Conservation (phyloP, 2,888 invertebrate genomes). For the Drosophila kuntzei region DNA sequence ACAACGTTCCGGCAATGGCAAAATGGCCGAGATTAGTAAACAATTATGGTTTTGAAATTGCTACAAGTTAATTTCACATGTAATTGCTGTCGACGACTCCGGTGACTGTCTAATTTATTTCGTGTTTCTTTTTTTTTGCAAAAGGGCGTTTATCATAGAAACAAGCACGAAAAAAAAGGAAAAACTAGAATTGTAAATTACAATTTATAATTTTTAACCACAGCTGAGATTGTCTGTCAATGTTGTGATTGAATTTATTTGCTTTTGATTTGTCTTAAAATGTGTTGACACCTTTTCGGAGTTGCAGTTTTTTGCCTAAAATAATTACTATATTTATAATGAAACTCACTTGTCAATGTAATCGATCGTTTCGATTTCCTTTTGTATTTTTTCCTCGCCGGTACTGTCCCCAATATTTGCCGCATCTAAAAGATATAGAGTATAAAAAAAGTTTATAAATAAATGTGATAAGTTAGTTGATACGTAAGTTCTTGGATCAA, state of each 20-base stretch:
- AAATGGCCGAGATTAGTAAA: slow-evolving; percentile 67
- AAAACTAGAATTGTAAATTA: slow-evolving; percentile 47
- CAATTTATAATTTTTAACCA: slow-evolving; percentile 21
- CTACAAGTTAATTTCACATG: slow-evolving; percentile 75
- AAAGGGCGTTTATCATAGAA: slow-evolving; percentile 65
- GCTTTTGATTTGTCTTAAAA: slow-evolving; percentile 38
- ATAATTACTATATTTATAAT: slow-evolving; percentile 31
- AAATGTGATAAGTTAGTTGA: slow-evolving; percentile 5
- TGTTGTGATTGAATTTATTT: slow-evolving; percentile 53
- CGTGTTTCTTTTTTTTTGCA: slow-evolving; percentile 11
- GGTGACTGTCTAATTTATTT: slow-evolving; percentile 58
- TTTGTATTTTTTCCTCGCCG: slow-evolving; percentile 83
- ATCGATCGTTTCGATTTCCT: slow-evolving; percentile 84
- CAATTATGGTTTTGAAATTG: slow-evolving; percentile 79
- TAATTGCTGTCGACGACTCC: slow-evolving; percentile 57
- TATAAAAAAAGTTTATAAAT: neutral
- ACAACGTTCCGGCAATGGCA: slow-evolving; percentile 52
- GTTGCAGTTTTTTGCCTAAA: slow-evolving; percentile 1
- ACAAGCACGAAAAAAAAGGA: slow-evolving; percentile 10
- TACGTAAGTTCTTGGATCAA: slow-evolving; percentile 12
- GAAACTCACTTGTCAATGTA: slow-evolving; percentile 84
- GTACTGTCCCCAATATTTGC: slow-evolving; percentile 74
- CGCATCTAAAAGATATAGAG: slow-evolving; percentile 70
- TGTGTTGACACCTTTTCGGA: slow-evolving; percentile 43
- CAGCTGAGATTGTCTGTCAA: slow-evolving; percentile 42